Base-by-base conservation (phyloP, 2,888 invertebrate genomes). In the Nomada hirtipes region DNA sequence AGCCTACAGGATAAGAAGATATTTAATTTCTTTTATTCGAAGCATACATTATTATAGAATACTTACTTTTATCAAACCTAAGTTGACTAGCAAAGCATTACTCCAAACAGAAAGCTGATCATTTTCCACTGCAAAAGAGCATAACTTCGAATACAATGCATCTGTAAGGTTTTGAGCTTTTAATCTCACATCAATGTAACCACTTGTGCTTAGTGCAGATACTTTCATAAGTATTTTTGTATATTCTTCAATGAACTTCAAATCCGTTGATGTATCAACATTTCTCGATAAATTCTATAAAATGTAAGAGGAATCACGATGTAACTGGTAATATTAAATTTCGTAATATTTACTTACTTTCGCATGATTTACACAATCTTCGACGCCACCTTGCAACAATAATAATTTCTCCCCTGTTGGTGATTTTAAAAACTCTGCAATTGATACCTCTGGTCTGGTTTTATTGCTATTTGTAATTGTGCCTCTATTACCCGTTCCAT, bases 51-150 rank as follows among this genome's bases (percentile, higher is more conserved):
- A 29, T 23, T 53, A 4, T 47, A 57, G 55, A 18, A 64, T 60
- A 86, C 89, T 90, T 93, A 97, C 97, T 95, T 97, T 97, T 57
- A 97, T 95, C 4, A 97, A 94, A 0, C 96, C 96, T 18, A 97
- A 93, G 68, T 96, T 95, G 0, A 96, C 94, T 26, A 97, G 94
- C 87, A 97, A 91, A 7, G 94, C 93, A 91, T 97, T 97, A 50
- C 96, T 96, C 7, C 96, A 93, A 23, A 94, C 87, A 86, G 96
- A 95, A 9, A 94, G 91, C 81, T 95, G 93, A 36, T 95, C 93
- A 57, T 94, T 92, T 77, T 87, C 89, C 15, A 95, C 89, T 1
- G 95, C 94, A 88, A 95, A 93, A 7, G 93, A 92, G 89, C 96
- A 96, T 76, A 96, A 91, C 69, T 95, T 94, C 63, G 94, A 93